Evolutionary conservation across 2,113 vertebrate species (phyloP), one percentile per base, ranked within the genome.

Genomic region (Geothlypis trichas): DNA sequence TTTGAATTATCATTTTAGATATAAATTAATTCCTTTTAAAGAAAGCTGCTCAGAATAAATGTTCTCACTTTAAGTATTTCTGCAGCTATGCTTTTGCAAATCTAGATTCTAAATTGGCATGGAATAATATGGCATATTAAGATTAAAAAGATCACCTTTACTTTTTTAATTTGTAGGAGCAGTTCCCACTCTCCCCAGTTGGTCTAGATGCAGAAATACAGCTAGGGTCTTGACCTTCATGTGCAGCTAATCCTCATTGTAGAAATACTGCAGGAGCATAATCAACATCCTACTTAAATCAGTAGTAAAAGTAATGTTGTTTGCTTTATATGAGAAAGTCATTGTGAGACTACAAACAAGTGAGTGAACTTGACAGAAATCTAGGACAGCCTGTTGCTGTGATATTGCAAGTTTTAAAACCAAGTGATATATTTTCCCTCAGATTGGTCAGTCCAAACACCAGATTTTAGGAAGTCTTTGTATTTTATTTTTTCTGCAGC

Each of bases 381-480:
- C 46, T 49, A 75, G 39, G 58, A 87, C 71, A 61, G 79, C 54
- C 46, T 93, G 58, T 47, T 85, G 54, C 59, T 86, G n/a, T 62
- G 73, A 94, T 94, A 83, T n/a, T 94, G 58, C 42, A 84, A 82
- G 10, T 55, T 88, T 89, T 62, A 82, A 84, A 88, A 78, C 54
- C 94, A 96, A 95, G 61, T 89, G 81, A 94, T 88, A 90, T 89
- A 80, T 95, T 81, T 96, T 91, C 68, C 82, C 95, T 72, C 54
- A 63, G 44, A 44, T 74, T 92, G 73, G 47, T 88, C 90, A 89
- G 41, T 73, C 63, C 80, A 96, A 97, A 94, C 72, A 90, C 69
- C 59, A 31, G 51, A 96, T 96, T 97, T 97, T 91, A 95, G 90
- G 94, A 96, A 96, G 75, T 76, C 52, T 95, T 97, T 37, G 49